phyloP scores from a whole-genome alignment of 2,797 vertebrate species.

The Chiroxiphia lanceolata region DNA sequence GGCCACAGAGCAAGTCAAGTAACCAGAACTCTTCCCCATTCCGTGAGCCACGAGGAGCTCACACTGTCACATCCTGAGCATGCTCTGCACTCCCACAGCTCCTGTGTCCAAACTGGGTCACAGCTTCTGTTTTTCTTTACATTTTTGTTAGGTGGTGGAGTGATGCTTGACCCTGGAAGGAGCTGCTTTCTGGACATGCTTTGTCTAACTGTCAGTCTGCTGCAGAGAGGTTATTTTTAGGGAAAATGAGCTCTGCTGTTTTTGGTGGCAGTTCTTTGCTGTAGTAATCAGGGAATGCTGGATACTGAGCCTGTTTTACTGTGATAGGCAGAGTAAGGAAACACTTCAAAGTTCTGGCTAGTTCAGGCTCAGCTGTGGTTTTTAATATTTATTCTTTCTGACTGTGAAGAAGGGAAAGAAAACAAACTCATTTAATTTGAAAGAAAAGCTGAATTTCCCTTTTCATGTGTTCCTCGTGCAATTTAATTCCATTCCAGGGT shows the following conservation, averaged over 20 bases:
- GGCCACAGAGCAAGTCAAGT: neutral
- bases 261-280: neutral
- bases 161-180: neutral
- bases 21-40: neutral
- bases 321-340: neutral
- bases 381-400: neutral
- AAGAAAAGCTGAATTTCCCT: neutral
- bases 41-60: fast-evolving
- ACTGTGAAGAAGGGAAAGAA: neutral
- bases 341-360: neutral
- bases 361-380: neutral
- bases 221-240: slow-evolving; percentile 19
- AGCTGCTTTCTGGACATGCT: neutral
- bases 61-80: fast-evolving
- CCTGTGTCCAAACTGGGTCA: neutral
- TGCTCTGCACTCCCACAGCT: neutral
- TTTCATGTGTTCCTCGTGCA: neutral
- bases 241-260: neutral
- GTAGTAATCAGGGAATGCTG: neutral
- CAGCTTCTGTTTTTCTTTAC: neutral
- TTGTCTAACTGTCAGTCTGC: neutral
- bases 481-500: neutral
- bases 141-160: neutral
- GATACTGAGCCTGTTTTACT: neutral
- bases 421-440: neutral